Percentiles rank a stretch among this genome's conserved stretches.
These are phyloP conservation scores for Eristalis intricaria DNA, from an alignment of 2,888 invertebrate genomes.

Conservation along the genomic window DNA sequence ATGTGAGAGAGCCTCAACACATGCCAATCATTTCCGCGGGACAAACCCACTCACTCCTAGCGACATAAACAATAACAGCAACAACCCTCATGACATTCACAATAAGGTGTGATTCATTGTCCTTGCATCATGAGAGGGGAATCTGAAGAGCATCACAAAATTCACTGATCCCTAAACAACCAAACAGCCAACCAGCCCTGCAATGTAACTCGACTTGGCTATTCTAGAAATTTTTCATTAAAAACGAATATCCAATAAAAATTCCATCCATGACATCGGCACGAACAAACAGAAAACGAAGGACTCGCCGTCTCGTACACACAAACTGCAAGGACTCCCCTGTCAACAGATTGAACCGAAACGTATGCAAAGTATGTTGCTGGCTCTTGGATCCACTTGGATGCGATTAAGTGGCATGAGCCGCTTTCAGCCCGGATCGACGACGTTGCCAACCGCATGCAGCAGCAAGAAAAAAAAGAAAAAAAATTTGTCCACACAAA, in stretches of 20 bases:
- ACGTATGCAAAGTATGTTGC: conserved; percentile 15
- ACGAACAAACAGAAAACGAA: conserved; percentile 24
- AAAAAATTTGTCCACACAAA: neutral
- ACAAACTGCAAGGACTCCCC: neutral
- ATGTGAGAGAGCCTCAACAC: too few species aligned
- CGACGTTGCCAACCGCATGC: conserved; percentile 13
- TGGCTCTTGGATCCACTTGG: neutral
- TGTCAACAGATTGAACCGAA: conserved; percentile 1
- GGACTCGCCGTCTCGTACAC: conserved; percentile 4
- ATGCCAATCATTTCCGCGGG: neutral
- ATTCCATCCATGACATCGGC: conserved; percentile 41
- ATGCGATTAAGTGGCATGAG: conserved; percentile 18
- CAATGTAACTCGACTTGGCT: conserved; percentile 11
- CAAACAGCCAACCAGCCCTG: neutral
- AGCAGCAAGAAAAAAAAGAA: neutral
- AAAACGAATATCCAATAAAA: conserved; percentile 58
- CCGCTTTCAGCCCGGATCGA: neutral
- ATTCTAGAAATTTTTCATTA: conserved; percentile 44
- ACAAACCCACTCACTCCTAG: neutral
- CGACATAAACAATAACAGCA: too few species aligned
- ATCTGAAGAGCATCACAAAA: conserved; percentile 14
- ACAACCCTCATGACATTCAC: neutral
- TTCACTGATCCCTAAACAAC: neutral
- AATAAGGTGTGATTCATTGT: conserved; percentile 23
- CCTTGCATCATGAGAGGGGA: neutral